phyloP scores from a whole-genome alignment of 2,797 vertebrate genomes.

The Catostomus latipinnis region DNA sequence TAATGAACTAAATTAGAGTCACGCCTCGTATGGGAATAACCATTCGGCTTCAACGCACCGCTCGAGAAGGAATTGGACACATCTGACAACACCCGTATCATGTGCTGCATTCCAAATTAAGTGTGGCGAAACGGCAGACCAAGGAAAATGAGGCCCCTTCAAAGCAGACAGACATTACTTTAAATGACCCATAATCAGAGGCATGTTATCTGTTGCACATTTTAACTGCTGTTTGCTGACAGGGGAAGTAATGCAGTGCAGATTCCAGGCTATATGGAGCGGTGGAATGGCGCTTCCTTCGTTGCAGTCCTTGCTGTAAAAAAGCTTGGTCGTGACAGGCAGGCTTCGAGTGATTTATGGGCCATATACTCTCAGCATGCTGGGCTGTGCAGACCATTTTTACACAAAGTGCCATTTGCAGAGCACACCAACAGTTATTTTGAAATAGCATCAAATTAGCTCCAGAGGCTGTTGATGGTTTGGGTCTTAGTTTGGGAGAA shows the following conservation, averaged over 20 bases:
- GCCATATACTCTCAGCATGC: slow-evolving; percentile 55
- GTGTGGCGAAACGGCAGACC: slow-evolving; percentile 52
- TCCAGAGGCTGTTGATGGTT: slow-evolving; percentile 42
- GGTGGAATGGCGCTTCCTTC: slow-evolving; percentile 53
- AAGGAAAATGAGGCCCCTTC: slow-evolving; percentile 52
- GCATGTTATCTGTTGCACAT: slow-evolving; percentile 44
- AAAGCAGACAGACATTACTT: slow-evolving; percentile 38
- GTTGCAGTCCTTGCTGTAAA: slow-evolving; percentile 60
- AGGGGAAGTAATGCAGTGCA: slow-evolving; percentile 54
- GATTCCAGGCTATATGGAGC: slow-evolving; percentile 61
- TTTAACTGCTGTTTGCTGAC: slow-evolving; percentile 49
- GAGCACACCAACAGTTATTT: slow-evolving; percentile 55
- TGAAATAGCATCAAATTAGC: slow-evolving; percentile 60
- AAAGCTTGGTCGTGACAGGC: slow-evolving; percentile 62
- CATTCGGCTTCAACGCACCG: slow-evolving; percentile 41
- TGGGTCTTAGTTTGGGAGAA: neutral
- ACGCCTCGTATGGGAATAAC: slow-evolving; percentile 50
- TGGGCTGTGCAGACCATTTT: slow-evolving; percentile 61
- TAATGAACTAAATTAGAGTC: slow-evolving; percentile 61
- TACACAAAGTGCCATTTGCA: slow-evolving; percentile 63
- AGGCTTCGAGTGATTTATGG: slow-evolving; percentile 66
- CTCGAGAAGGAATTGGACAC: slow-evolving; percentile 57
- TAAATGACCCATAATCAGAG: slow-evolving; percentile 56
- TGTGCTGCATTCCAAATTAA: slow-evolving; percentile 64
- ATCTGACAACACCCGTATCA: slow-evolving; percentile 64